Evolutionary conservation across 2,888 invertebrate species (phyloP), one percentile per base, ranked within the genome.

Genomic region (Acheta domesticus): DNA sequence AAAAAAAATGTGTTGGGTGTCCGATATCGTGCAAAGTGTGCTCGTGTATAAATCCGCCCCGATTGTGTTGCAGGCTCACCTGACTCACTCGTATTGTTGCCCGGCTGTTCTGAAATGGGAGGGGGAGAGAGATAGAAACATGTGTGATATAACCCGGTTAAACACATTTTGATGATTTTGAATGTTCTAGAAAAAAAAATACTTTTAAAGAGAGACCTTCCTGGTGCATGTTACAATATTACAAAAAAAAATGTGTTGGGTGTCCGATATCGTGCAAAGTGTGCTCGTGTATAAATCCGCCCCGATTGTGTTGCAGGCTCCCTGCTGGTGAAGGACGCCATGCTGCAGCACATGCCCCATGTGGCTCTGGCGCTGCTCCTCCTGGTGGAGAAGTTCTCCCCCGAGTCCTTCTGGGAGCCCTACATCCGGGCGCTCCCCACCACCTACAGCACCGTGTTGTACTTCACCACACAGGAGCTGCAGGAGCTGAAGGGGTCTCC

Each of bases 331-430:
- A 90, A 92, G 82, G 96, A 97, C 87, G 92, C 93, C 20, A 88
- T 97, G 82, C 88, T 97, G 80, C 92, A 93, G 83, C 92, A 93
- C 82, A 96, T 98, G 96, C 94, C 96, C 8, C 97, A 98, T 88
- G 93, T 98, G 23, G 93, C 94, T n/a, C 86, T 99, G 83, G 93
- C 97, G 1, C 90, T 98, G 83, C 94, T 94, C 83, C 87, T 99
- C 48, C 89, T 98, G 79, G 88, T 95, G 82, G 97, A 98, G 84
- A 92, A 91, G 85, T 88, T 90, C 83, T 91, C 90, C 84, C 85
- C 89, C 79, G 89, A 93, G 82, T 96, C 97, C 8, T 93, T 93
- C 86, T 98, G 97, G 97, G 92, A 92, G 85, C 94, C 97, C 0
- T 98, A 98, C 85, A 91, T 97, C 82, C 92, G 94, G 84, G 90